These are phyloP conservation scores for Augochlorella aurata DNA, from an alignment of 2,888 invertebrate genomes.

Conservation along the genomic window DNA sequence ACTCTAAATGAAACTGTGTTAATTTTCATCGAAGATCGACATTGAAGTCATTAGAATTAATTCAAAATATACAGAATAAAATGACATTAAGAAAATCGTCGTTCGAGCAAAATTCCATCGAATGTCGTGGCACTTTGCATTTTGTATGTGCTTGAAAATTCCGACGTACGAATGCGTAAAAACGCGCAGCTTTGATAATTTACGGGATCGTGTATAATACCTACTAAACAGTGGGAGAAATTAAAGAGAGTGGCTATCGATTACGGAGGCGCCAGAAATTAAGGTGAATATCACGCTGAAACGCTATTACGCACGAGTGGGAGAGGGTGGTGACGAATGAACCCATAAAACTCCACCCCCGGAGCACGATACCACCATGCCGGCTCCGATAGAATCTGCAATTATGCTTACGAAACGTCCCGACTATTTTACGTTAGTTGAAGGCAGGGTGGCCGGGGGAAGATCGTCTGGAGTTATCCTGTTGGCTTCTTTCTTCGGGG, in stretches of 20 bases:
- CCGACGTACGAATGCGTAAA: background rate
- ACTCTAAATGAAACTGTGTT: too few relatives aligned
- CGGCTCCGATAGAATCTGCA: slow-evolving; percentile 64
- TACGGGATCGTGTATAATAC: background rate
- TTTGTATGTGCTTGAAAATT: background rate
- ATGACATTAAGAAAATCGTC: too few relatives aligned
- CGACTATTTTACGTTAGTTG: slow-evolving; percentile 56
- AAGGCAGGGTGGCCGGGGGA: background rate
- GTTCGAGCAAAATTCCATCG: too few relatives aligned
- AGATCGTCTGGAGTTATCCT: background rate
- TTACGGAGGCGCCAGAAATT: slow-evolving; percentile 40
- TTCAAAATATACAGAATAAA: too few relatives aligned
- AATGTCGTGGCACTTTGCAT: background rate
- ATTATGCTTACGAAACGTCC: slow-evolving; percentile 64
- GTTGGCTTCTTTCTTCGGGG: slow-evolving; percentile 29
- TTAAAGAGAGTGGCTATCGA: slow-evolving; percentile 59
- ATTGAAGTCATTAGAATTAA: too few relatives aligned
- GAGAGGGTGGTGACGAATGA: slow-evolving; percentile 60
- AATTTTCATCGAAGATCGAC: too few relatives aligned
- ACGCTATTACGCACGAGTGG: slow-evolving; percentile 25
- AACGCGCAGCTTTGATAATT: background rate
- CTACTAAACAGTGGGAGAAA: slow-evolving; percentile 22
- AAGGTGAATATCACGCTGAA: slow-evolving; percentile 57
- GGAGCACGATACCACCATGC: slow-evolving; percentile 27
- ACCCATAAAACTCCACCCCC: slow-evolving; percentile 64